phyloP scores from a whole-genome alignment of 2,797 vertebrate species.

The Zalophus californianus region DNA sequence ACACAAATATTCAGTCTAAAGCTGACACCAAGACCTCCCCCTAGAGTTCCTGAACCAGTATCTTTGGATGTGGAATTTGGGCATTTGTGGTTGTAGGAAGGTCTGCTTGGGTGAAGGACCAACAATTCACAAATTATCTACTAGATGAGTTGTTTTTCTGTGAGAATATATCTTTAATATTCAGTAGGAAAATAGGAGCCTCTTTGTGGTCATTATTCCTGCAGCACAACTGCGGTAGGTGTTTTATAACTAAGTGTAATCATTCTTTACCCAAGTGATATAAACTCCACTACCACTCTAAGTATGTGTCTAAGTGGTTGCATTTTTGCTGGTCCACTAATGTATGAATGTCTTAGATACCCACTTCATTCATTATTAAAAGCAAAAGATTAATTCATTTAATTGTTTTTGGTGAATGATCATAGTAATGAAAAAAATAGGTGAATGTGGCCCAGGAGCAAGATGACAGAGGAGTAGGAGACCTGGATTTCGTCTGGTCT shows the following conservation, averaged over 20 bases:
- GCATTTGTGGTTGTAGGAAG: constrained; percentile 2
- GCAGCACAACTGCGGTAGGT: neutral
- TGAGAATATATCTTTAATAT: neutral
- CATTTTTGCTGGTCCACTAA: neutral
- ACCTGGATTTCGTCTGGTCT: no score
- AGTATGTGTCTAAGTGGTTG: neutral
- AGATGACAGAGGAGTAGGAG: no score
- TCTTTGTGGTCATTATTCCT: neutral
- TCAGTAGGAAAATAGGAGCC: neutral
- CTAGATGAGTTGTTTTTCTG: neutral
- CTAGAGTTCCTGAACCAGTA: neutral
- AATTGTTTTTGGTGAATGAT: neutral
- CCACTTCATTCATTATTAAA: constrained; percentile 30
- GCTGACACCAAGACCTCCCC: neutral
- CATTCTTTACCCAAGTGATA: neutral
- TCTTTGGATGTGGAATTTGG: neutral
- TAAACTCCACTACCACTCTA: neutral
- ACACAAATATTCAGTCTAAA: neutral
- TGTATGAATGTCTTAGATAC: neutral
- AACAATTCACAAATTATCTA: neutral
- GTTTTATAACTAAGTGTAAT: neutral
- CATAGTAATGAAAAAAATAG: neutral
- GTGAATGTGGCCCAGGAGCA: neutral
- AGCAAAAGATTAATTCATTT: constrained; percentile 21
- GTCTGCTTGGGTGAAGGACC: neutral